These are phyloP conservation scores for Hemistola chrysoprasaria DNA, from an alignment of 2,888 invertebrate species.

Conservation along the genomic window DNA sequence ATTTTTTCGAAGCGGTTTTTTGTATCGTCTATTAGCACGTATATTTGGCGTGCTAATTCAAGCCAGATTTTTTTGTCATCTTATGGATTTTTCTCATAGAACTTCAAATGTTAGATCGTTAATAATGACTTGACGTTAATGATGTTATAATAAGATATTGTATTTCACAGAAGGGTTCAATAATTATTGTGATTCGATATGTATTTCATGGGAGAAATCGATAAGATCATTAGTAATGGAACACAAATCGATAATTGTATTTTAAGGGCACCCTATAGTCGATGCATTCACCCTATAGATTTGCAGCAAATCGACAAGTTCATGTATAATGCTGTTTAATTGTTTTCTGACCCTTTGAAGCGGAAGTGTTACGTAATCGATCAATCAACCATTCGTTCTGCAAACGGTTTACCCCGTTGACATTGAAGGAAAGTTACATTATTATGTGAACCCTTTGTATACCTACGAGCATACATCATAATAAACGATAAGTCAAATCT, in stretches of 20 bases:
- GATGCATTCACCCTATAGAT: conserved; percentile 46
- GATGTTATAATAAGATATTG: conserved; percentile 22
- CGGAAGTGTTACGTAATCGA: conserved; percentile 55
- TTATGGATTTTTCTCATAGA: no score
- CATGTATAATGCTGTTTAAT: conserved; percentile 58
- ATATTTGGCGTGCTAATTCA: no score
- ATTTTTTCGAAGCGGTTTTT: no score
- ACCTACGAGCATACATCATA: conserved; percentile 26
- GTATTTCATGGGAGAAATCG: conserved; percentile 54
- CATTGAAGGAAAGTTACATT: conserved; percentile 38
- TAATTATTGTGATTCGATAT: conserved; percentile 57
- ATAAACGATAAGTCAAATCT: conserved; percentile 21
- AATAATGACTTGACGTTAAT: no score
- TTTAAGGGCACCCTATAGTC: conserved; percentile 57
- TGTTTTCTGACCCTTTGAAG: conserved; percentile 62
- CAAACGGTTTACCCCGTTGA: conserved; percentile 39
- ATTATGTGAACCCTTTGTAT: conserved; percentile 39
- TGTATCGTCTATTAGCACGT: no score
- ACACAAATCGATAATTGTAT: conserved; percentile 50
- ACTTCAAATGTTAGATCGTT: no score
- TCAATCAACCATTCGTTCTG: conserved; percentile 73
- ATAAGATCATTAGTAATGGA: conserved; percentile 74
- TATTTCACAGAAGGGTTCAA: conserved; percentile 32
- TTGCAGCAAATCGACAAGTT: conserved; percentile 46
- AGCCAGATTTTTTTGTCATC: no score